phyloP scores from a whole-genome alignment of 2,113 vertebrate species.

The Vulpes lagopus region DNA sequence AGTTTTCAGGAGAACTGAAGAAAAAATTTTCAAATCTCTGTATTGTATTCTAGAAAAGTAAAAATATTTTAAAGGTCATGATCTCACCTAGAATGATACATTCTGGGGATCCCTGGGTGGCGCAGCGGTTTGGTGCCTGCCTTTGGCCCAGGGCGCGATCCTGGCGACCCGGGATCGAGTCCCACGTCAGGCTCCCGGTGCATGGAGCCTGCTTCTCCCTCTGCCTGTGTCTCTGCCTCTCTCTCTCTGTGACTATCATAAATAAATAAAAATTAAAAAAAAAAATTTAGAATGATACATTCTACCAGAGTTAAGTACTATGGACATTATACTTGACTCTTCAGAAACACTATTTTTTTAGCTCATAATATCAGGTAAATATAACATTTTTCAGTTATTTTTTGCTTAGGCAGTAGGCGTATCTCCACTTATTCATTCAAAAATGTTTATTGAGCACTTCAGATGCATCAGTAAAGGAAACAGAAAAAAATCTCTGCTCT shows the following conservation, averaged over 20 bases:
- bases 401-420: neutral
- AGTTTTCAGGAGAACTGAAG: neutral
- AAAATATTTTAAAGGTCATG: slow-evolving; percentile 27
- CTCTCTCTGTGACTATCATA: too few relatives aligned
- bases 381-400: neutral
- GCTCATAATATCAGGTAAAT: neutral
- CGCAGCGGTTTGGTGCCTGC: too few relatives aligned
- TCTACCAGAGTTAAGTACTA: neutral
- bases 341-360: neutral
- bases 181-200: too few relatives aligned
- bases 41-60: slow-evolving; percentile 34
- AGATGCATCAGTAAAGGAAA: neutral
- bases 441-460: neutral
- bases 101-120: too few relatives aligned
- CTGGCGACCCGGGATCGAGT: too few relatives aligned
- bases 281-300: too few relatives aligned
- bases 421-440: neutral
- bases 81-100: neutral
- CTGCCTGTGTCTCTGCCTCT: too few relatives aligned
- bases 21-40: neutral
- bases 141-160: too few relatives aligned
- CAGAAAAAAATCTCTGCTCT: neutral
- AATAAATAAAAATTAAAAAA: too few relatives aligned
- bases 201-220: too few relatives aligned
- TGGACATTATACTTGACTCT: neutral